Evolutionary conservation across 2,797 vertebrate species (phyloP), one percentile per base, ranked within the genome.

Genomic region (Brachymystax lenok): DNA sequence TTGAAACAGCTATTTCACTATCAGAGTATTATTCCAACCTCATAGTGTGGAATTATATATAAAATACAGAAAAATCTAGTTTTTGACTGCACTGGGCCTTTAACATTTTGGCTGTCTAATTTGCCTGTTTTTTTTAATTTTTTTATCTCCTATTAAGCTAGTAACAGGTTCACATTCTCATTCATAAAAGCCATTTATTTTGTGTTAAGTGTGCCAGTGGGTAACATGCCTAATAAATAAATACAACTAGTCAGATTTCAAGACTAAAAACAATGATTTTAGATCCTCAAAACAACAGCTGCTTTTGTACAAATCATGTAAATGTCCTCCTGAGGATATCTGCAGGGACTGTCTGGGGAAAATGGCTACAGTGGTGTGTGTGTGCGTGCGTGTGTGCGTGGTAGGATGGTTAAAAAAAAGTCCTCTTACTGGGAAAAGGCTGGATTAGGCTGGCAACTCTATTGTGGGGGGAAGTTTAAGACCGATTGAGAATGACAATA

Each of bases 391-490:
- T 19, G n/a, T 12, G 19, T 56, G n/a, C 2, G 16, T 61, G 19
- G 1, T 10, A 8, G 59, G 7, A 24, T 61, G 21, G 40, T 2
- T 0, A 12, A 46, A 46, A 46, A 46, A 24, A 40, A 40, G 35
- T 90, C 87, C 86, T 88, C 86, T 84, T 75, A 8, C 84, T 88
- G 61, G 75, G 83, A 87, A 81, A 86, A 83, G 86, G 75, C 80
- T 81, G 87, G 89, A 91, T 91, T 92, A 90, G 82, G 84, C 85
- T 64, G 83, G 83, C 88, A 88, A 83, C 87, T 90, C 87, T 75
- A 90, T 91, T 91, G 90, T 91, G 84, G 85, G 79, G 83, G 35
- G 82, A 85, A 84, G 85, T 87, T 92, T 92, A 91, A 90, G 85
- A 89, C 89, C 88, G 89, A 88, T 89, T 89, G 81, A 89, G 85